phyloP scores from a whole-genome alignment of 2,888 invertebrate species.

The Leptarthrus brevirostris region DNA sequence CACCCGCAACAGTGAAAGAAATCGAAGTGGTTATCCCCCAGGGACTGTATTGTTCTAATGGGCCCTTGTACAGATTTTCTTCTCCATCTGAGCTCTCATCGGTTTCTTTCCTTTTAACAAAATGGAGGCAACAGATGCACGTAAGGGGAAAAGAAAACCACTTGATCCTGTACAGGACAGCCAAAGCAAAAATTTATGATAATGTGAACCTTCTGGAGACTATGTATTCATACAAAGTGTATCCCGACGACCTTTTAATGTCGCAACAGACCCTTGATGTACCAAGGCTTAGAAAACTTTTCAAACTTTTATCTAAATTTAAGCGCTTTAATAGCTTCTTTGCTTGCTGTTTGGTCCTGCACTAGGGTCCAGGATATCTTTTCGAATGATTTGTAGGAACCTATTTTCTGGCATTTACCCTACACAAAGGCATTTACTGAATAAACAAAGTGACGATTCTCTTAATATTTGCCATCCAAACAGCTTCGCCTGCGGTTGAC shows the following conservation, averaged over 20 bases:
- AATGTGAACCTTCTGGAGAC: conserved; percentile 22
- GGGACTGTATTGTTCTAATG: conserved; percentile 33
- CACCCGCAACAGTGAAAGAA: conserved; percentile 12
- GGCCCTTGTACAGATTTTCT: conserved; percentile 14
- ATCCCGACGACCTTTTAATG: conserved; percentile 31
- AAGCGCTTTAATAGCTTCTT: conserved; percentile 18
- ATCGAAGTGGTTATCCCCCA: conserved; percentile 21
- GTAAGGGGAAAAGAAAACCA: conserved; percentile 23
- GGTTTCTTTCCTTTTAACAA: background rate
- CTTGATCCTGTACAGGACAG: conserved; percentile 31
- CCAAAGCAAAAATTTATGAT: conserved; percentile 19
- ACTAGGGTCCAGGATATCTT: background rate
- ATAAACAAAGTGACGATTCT: background rate
- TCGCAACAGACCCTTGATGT: background rate
- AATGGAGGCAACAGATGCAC: background rate
- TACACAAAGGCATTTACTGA: background rate
- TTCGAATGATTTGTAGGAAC: background rate
- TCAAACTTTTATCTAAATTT: conserved; percentile 25
- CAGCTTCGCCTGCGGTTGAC: background rate
- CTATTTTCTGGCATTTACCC: background rate
- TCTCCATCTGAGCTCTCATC: background rate
- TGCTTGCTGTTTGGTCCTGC: background rate
- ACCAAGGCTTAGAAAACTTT: background rate
- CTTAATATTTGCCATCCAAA: background rate
- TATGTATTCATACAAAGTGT: conserved; percentile 21